Evolutionary conservation across 2,797 vertebrate species (phyloP).

Genomic region (Naso thynnoides): DNA sequence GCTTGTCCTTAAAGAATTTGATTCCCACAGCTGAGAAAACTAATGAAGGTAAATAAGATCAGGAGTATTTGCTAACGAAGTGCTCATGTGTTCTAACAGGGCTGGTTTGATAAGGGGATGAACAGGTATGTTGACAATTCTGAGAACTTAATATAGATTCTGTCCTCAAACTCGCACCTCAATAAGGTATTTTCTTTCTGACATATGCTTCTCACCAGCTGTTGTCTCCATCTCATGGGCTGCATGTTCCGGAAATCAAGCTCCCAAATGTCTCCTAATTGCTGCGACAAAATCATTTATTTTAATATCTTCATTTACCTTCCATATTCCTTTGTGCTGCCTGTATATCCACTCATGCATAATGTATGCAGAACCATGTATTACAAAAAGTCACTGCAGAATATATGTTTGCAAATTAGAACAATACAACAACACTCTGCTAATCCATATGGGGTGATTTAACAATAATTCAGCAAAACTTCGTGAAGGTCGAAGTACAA

Average conservation of each 20-base stretch:
- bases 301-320: slow-evolving; percentile 54
- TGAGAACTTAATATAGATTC: slow-evolving; percentile 43
- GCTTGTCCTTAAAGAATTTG: background rate
- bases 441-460: slow-evolving; percentile 56
- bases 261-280: slow-evolving; percentile 64
- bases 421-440: slow-evolving; percentile 38
- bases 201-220: slow-evolving; percentile 73
- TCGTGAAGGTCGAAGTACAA: slow-evolving; percentile 69
- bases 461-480: slow-evolving; percentile 59
- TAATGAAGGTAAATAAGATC: slow-evolving; percentile 57
- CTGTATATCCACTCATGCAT: slow-evolving; percentile 18
- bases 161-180: slow-evolving; percentile 35
- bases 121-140: slow-evolving; percentile 37
- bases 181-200: slow-evolving; percentile 49
- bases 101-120: slow-evolving; percentile 50
- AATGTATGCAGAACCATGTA: slow-evolving; percentile 40
- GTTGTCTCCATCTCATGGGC: slow-evolving; percentile 65
- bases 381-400: slow-evolving; percentile 42
- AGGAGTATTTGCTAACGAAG: slow-evolving; percentile 52
- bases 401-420: slow-evolving; percentile 62
- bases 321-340: slow-evolving; percentile 21
- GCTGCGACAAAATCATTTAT: slow-evolving; percentile 44
- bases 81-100: slow-evolving; percentile 30
- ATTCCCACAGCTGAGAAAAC: slow-evolving; percentile 38
- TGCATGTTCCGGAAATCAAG: slow-evolving; percentile 57